Percentiles rank a stretch among this genome's conserved stretches.
These are phyloP conservation scores for Thera obeliscata DNA, from an alignment of 2,888 invertebrate genomes.

Conservation along the genomic window DNA sequence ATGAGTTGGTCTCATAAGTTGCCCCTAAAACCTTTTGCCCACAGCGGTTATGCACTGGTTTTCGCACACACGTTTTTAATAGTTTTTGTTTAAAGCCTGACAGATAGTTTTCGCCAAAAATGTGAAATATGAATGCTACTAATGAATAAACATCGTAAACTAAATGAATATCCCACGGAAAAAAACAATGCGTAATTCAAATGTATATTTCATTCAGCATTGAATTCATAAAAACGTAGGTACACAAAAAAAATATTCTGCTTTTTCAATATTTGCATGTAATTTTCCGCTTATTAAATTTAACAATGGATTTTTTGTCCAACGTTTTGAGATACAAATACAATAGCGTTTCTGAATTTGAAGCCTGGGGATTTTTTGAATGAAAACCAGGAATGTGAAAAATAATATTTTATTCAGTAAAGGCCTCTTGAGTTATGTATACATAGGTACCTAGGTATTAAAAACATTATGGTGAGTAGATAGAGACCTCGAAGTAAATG, in stretches of 20 bases:
- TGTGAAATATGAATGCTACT: too few relatives aligned
- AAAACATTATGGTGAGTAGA: too few relatives aligned
- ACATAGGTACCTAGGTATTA: too few relatives aligned
- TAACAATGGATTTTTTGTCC: slow-evolving; percentile 9
- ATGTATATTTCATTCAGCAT: neutral
- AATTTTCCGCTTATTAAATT: slow-evolving; percentile 13
- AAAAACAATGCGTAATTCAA: neutral
- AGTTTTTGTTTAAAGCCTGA: too few relatives aligned
- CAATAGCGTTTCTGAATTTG: slow-evolving; percentile 22
- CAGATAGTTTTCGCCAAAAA: too few relatives aligned
- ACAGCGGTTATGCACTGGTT: too few relatives aligned
- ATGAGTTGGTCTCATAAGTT: too few relatives aligned
- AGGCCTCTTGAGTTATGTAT: neutral
- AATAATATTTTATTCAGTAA: neutral
- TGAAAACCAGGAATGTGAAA: neutral
- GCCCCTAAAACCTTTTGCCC: too few relatives aligned
- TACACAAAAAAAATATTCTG: slow-evolving; percentile 1
- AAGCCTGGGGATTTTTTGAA: slow-evolving; percentile 3
- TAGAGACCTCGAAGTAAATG: too few relatives aligned
- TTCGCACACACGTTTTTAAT: too few relatives aligned
- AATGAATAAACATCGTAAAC: neutral
- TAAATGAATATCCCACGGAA: neutral
- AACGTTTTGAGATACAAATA: slow-evolving; percentile 13
- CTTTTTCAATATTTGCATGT: slow-evolving; percentile 15
- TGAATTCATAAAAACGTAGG: slow-evolving; percentile 6